Conservation (phyloP, 92 coral and sea anemone species). For the Metridium senile region DNA sequence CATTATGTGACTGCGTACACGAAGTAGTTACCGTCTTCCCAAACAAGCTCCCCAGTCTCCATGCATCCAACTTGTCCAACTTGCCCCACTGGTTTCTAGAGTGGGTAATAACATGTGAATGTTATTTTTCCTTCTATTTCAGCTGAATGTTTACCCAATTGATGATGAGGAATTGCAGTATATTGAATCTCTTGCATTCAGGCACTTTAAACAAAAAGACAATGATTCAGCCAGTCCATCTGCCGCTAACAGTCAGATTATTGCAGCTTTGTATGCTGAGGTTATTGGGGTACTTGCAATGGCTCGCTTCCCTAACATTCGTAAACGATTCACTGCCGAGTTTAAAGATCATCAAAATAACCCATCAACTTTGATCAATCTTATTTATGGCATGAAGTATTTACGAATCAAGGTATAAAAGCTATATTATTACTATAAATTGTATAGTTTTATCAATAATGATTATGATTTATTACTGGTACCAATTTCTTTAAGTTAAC, state of each 20-base stretch:
- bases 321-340: constrained; percentile 87
- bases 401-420: constrained; percentile 91
- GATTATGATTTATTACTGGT: too few relatives aligned
- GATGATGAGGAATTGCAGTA: constrained; percentile 81
- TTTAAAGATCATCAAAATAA: constrained; percentile 87
- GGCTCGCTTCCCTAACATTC: constrained; percentile 84
- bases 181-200: constrained; percentile 90
- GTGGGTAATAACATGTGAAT: too few relatives aligned
- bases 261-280: constrained; percentile 98
- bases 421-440: too few relatives aligned
- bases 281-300: constrained; percentile 93
- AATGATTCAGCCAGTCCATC: constrained; percentile 76
- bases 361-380: constrained; percentile 77
- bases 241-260: constrained; percentile 83
- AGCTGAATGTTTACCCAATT: constrained; percentile 96
- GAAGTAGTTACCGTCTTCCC: too few relatives aligned
- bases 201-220: constrained; percentile 88
- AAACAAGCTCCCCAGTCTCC: too few relatives aligned
- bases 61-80: too few relatives aligned
- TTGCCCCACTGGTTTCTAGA: too few relatives aligned
- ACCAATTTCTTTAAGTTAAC: too few relatives aligned
- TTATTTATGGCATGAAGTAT: constrained; percentile 99
- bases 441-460: too few relatives aligned
- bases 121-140: too few relatives aligned
- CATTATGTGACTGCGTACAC: too few relatives aligned